Evolutionary conservation across 1,140 invertebrate species (phyloP).

Genomic region (Dermatophagoides farinae): DNA sequence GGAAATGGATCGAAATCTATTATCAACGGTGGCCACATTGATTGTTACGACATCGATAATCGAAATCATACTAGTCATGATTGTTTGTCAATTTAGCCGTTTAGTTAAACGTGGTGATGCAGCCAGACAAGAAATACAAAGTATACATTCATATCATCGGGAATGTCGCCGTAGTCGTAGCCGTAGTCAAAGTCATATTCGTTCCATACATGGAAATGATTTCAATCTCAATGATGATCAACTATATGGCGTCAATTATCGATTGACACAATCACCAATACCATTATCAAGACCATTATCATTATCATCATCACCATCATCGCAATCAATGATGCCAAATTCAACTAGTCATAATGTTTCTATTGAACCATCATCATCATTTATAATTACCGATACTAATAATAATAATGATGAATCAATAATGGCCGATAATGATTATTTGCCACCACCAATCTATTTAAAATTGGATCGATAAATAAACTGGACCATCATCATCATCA

Average conservation of each 20-base stretch:
- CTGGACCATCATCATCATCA: too few species aligned
- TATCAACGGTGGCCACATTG: neutral
- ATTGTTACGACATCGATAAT: neutral
- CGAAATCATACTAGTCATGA: conserved; percentile 1
- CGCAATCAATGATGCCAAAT: too few species aligned
- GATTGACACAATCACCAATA: too few species aligned
- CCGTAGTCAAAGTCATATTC: neutral
- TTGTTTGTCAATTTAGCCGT: neutral
- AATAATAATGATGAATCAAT: too few species aligned
- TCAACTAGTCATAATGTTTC: too few species aligned
- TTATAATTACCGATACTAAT: too few species aligned
- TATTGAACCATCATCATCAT: too few species aligned
- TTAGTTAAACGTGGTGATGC: conserved; percentile 3
- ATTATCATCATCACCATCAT: too few species aligned
- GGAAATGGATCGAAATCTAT: neutral
- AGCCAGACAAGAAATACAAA: conserved; percentile 2
- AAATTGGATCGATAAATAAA: neutral
- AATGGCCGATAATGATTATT: neutral
- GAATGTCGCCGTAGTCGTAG: neutral
- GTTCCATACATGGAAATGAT: neutral
- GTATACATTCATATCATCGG: neutral
- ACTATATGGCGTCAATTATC: too few species aligned
- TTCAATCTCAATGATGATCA: neutral
- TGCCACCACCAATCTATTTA: conserved; percentile 3
- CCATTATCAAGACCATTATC: too few species aligned